A percentile compares a stretch with the other conserved stretches of the same genome.
Conservation (phyloP, 2,888 invertebrate genomes). For the Hypselothyrea guttata region DNA sequence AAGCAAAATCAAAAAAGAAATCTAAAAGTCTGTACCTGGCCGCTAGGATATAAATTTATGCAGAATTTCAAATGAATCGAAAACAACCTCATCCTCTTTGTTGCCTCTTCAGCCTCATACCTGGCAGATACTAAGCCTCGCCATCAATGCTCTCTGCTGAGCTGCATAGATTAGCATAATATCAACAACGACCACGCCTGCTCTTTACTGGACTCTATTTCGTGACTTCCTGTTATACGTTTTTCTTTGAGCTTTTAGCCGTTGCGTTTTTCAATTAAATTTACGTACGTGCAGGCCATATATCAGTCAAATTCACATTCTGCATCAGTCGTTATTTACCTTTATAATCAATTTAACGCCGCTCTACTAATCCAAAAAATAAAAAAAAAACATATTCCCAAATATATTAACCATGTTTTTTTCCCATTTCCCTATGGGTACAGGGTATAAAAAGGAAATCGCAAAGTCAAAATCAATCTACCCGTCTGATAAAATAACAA, state of each 20-base stretch:
- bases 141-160: slow-evolving; percentile 52
- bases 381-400: no score
- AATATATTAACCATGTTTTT: no score
- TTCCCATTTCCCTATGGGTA: no score
- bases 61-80: slow-evolving; percentile 65
- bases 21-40: not conserved
- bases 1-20: slow-evolving; percentile 11
- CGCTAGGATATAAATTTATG: slow-evolving; percentile 58
- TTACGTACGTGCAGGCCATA: slow-evolving; percentile 50
- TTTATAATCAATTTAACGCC: slow-evolving; percentile 60
- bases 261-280: slow-evolving; percentile 72
- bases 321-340: slow-evolving; percentile 54
- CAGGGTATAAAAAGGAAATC: slow-evolving; percentile 6
- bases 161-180: slow-evolving; percentile 74
- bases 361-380: slow-evolving; percentile 3
- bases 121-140: slow-evolving; percentile 10
- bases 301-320: slow-evolving; percentile 42
- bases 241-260: slow-evolving; percentile 24
- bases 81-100: slow-evolving; percentile 8
- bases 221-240: slow-evolving; percentile 7
- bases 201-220: not conserved
- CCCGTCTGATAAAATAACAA: slow-evolving; percentile 8
- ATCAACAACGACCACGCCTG: slow-evolving; percentile 51
- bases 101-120: not conserved
- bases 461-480: slow-evolving; percentile 12